phyloP scores from a whole-genome alignment of 2,888 invertebrate genomes.

The Cordilura impudica region DNA sequence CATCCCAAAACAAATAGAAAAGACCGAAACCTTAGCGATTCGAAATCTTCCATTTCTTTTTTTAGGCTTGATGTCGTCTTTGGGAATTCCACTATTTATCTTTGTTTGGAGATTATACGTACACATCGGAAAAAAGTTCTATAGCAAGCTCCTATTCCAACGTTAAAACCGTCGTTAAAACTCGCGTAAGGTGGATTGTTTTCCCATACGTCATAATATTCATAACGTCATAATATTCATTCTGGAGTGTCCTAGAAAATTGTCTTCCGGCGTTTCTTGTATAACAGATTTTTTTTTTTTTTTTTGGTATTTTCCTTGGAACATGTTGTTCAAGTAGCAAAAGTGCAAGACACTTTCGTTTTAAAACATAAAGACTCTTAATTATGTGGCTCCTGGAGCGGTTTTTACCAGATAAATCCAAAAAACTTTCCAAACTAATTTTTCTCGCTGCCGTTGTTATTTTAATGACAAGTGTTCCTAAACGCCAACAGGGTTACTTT shows the following conservation, averaged over 20 bases:
- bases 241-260: slow-evolving; percentile 17
- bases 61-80: too few relatives aligned
- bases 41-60: slow-evolving; percentile 25
- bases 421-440: too few relatives aligned
- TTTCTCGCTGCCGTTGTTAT: too few relatives aligned
- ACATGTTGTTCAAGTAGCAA: too few relatives aligned
- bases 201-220: neutral
- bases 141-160: slow-evolving; percentile 7
- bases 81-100: too few relatives aligned
- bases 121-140: neutral
- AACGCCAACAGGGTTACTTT: neutral
- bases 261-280: slow-evolving; percentile 24
- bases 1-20: slow-evolving; percentile 39
- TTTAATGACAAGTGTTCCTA: neutral
- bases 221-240: slow-evolving; percentile 12
- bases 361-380: too few relatives aligned
- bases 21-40: slow-evolving; percentile 7
- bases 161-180: slow-evolving; percentile 10
- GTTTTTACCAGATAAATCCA: too few relatives aligned
- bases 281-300: slow-evolving; percentile 2
- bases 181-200: slow-evolving; percentile 39
- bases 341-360: too few relatives aligned
- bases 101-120: slow-evolving; percentile 14
- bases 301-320: slow-evolving; percentile 17
- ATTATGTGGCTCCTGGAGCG: too few relatives aligned